A percentile compares a stretch with the other conserved stretches of the same genome.
Conservation (phyloP, 2,113 vertebrate genomes). For the Oryctolagus cuniculus region DNA sequence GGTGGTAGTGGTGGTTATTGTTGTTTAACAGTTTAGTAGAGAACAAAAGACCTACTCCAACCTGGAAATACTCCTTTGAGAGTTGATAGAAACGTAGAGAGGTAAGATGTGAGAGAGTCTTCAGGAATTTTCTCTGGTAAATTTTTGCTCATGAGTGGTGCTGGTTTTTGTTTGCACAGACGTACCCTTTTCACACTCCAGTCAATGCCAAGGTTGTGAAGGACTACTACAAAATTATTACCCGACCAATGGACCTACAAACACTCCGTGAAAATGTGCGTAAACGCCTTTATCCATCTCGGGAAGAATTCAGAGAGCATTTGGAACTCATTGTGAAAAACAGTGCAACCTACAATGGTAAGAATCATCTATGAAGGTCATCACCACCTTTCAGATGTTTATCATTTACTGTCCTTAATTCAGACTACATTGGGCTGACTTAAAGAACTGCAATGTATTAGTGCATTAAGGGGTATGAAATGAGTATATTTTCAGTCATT, state of each 20-base stretch:
- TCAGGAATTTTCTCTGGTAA: slow-evolving; percentile 27
- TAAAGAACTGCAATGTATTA: neutral
- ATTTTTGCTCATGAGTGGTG: slow-evolving; percentile 50
- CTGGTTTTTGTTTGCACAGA: slow-evolving; percentile 87
- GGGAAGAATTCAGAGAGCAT: slow-evolving; percentile 97
- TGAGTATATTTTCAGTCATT: slow-evolving; percentile 26
- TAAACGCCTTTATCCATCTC: slow-evolving; percentile 95
- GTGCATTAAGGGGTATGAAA: slow-evolving; percentile 39
- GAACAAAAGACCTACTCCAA: neutral
- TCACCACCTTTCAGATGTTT: neutral
- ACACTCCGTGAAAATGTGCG: slow-evolving; percentile 97
- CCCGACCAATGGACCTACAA: slow-evolving; percentile 98
- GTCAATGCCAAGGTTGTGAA: slow-evolving; percentile 98
- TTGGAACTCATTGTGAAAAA: slow-evolving; percentile 98
- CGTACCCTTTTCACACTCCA: slow-evolving; percentile 98
- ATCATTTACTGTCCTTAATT: slow-evolving; percentile 27
- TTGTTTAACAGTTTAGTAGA: slow-evolving; percentile 44
- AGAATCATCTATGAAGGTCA: slow-evolving; percentile 24
- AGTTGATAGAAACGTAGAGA: slow-evolving; percentile 19
- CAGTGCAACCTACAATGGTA: slow-evolving; percentile 97
- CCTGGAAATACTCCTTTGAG: slow-evolving; percentile 57
- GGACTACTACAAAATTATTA: slow-evolving; percentile 99
- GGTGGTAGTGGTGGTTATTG: neutral
- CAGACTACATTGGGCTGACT: slow-evolving; percentile 1
- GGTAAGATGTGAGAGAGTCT: slow-evolving; percentile 24